Evolutionary conservation across 2,797 vertebrate genomes (phyloP).

Genomic region (Smutsia gigantea): DNA sequence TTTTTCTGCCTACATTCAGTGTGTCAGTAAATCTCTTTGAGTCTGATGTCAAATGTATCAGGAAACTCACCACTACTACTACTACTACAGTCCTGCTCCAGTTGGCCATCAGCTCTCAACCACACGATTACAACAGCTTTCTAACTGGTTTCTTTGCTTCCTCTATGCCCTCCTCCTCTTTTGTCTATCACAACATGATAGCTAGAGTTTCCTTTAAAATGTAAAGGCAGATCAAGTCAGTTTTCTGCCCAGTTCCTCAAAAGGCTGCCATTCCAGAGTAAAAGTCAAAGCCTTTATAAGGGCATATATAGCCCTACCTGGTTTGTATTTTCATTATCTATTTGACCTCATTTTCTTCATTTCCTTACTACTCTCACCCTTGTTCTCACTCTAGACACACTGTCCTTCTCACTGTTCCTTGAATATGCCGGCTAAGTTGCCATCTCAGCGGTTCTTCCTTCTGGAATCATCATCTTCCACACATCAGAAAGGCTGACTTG

Average conservation of each 20-base stretch:
- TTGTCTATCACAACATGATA: background rate
- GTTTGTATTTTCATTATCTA: background rate
- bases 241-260: background rate
- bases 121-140: background rate
- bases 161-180: background rate
- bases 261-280: background rate
- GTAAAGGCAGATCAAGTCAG: background rate
- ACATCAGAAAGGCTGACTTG: background rate
- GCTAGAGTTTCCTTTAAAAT: background rate
- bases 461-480: background rate
- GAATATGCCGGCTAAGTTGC: background rate
- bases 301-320: background rate
- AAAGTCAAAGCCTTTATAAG: background rate
- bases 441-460: too few species aligned
- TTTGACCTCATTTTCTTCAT: background rate
- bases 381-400: background rate
- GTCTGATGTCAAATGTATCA: background rate
- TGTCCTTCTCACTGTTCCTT: background rate
- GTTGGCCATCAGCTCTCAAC: background rate
- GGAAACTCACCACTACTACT: background rate
- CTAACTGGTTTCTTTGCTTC: background rate
- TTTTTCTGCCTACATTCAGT: background rate
- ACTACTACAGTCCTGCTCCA: background rate
- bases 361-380: background rate
- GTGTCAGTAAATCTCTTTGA: background rate